phyloP scores from a whole-genome alignment of 2,113 vertebrate species.

The Mastomys natalensis region DNA sequence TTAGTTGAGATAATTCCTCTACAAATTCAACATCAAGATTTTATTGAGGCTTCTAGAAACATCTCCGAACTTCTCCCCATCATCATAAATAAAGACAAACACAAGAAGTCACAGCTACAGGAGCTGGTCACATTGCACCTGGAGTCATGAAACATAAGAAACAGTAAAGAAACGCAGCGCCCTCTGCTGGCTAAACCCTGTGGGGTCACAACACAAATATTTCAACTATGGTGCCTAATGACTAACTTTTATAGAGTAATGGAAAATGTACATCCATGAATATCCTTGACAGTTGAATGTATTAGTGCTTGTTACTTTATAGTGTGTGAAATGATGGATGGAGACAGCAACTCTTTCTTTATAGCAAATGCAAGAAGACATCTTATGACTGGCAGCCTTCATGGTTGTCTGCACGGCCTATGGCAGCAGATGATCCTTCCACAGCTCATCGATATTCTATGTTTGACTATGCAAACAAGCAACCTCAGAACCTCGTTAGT shows the following conservation, averaged over 20 bases:
- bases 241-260: not conserved
- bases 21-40: not conserved
- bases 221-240: not conserved
- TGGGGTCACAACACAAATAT: not conserved
- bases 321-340: not conserved
- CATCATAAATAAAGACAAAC: not conserved
- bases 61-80: not conserved
- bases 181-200: conserved; percentile 51
- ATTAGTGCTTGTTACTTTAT: not conserved
- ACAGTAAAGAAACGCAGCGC: not conserved
- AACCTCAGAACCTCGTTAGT: not conserved
- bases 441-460: not conserved
- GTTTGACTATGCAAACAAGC: not conserved
- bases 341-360: not conserved
- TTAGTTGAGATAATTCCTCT: not conserved
- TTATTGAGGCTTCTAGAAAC: not conserved
- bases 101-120: not conserved
- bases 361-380: not conserved
- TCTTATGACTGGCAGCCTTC: not conserved
- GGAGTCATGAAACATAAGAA: not conserved
- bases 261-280: not conserved
- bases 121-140: not conserved
- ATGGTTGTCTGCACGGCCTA: not conserved
- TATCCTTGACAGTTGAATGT: not conserved
- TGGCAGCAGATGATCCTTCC: not conserved